Percentiles rank a stretch among this genome's conserved stretches.
Evolutionary conservation across 2,113 vertebrate species (phyloP).

Genomic region (Pipa parva): DNA sequence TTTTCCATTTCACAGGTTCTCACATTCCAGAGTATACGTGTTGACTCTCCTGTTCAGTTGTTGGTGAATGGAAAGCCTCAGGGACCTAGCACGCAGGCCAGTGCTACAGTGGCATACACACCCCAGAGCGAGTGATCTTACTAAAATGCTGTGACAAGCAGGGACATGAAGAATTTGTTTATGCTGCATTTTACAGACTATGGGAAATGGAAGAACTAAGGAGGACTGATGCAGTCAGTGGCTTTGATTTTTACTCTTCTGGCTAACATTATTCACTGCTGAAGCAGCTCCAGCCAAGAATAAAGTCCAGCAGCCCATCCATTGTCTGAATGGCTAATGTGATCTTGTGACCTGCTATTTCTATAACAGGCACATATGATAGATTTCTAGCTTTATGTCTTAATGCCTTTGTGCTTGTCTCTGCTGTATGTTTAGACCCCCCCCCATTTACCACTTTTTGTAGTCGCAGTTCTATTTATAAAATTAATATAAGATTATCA

Average conservation of each 20-base stretch:
- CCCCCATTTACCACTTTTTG: not conserved
- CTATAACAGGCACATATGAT: not conserved
- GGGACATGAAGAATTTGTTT: not conserved
- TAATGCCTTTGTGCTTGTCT: not conserved
- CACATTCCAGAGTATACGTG: conserved; percentile 76
- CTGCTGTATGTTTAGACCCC: not conserved
- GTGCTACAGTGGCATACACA: conserved; percentile 72
- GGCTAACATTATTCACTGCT: not conserved
- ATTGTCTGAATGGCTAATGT: no score
- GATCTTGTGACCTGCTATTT: no score
- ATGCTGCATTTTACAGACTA: not conserved
- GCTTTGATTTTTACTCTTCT: not conserved
- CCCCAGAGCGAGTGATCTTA: conserved; percentile 71
- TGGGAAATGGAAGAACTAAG: not conserved
- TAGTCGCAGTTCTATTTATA: conserved; percentile 34
- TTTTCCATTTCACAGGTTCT: conserved; percentile 48
- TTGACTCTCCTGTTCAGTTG: conserved; percentile 77
- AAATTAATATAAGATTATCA: conserved; percentile 15
- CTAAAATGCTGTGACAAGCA: conserved; percentile 11
- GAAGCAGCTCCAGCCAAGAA: not conserved
- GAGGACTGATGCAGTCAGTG: not conserved
- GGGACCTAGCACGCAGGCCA: conserved; percentile 71
- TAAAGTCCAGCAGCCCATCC: no score
- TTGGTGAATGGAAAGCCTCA: conserved; percentile 86
- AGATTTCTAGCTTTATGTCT: not conserved